Evolutionary conservation across 2,113 vertebrate species (phyloP).

Genomic region (Polypterus senegalus): DNA sequence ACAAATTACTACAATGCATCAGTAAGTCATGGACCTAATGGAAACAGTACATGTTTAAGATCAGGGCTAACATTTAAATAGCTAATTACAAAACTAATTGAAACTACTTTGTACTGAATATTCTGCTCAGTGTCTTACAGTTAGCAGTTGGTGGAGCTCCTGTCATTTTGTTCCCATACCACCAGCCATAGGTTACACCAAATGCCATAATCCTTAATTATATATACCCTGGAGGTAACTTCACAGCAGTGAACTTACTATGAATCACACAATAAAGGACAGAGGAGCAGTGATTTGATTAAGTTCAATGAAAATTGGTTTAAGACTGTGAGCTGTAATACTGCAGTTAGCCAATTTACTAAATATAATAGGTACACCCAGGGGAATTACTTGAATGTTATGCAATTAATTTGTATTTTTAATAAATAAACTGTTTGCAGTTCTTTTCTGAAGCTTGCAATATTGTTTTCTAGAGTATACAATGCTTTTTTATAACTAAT

Average conservation of each 20-base stretch:
- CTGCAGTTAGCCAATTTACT: background rate
- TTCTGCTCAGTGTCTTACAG: slow-evolving; percentile 19
- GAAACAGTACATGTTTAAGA: background rate
- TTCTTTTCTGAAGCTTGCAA: too few relatives aligned
- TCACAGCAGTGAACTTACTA: background rate
- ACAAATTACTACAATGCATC: too few relatives aligned
- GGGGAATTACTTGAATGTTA: background rate
- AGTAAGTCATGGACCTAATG: too few relatives aligned
- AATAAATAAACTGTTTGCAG: too few relatives aligned
- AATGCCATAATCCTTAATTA: slow-evolving; percentile 10
- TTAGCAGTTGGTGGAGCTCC: slow-evolving; percentile 21
- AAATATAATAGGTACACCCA: background rate
- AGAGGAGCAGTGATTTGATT: background rate
- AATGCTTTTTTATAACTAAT: too few relatives aligned
- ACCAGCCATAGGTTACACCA: background rate
- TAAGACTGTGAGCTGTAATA: background rate
- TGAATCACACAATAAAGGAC: slow-evolving; percentile 11
- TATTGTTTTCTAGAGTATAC: too few relatives aligned
- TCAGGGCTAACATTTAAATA: background rate
- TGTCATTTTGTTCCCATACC: slow-evolving; percentile 8
- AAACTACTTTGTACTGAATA: slow-evolving; percentile 5
- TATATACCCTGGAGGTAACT: slow-evolving; percentile 1
- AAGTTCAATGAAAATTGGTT: background rate
- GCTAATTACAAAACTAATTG: background rate
- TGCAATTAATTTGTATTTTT: too few relatives aligned